Base-by-base conservation (phyloP, 1,140 invertebrate species). In the Saccostrea echinata region DNA sequence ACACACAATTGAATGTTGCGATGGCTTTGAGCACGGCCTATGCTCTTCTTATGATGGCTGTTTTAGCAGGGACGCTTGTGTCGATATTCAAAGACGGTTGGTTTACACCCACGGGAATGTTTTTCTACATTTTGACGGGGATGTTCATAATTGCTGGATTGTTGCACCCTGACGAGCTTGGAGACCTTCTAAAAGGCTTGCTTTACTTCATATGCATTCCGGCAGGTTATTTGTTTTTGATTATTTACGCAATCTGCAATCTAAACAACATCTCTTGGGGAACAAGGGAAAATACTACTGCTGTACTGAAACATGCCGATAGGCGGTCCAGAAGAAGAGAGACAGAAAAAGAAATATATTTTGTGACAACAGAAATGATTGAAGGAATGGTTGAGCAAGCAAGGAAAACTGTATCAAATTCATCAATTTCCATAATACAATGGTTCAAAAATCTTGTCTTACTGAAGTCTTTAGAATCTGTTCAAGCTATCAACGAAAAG, bases 351-450 rank as follows among this genome's bases (percentile, higher is more conserved):
- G 83, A 86, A 84, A 43, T 90, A 16, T 68, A 76, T 0, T 24
- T 64, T 43, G 71, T 85, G 0, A 86, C 88, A 18, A 35, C 35
- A 30, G 88, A 84, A 18, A 55, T 86, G 27, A 87, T 61, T 18
- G 51, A 76, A 0, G 30, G 30, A n/a, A 86, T 87, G 71, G 24
- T 88, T 4, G 87, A 86, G 43, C 99, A 98, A 98, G 97, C 86
- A 16, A 64, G 88, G 30, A 82, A 30, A 27, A 84, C 85, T 4
- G 84, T 85, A 18, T 18, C n/a, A 30, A 83, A 87, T 55, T 81
- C 86, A 53, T 52, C 86, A 13, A 61, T 86, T 21, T 89, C 86
- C 8, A 85, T 89, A 52, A 85, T 87, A 43, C 24, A 43, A 21
- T 89, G 88, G 86, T 80, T 87, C 0, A 89, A 89, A 51, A 89